These are phyloP conservation scores for Sinhomidia bicolor DNA, from an alignment of 2,888 invertebrate species.

Conservation along the genomic window DNA sequence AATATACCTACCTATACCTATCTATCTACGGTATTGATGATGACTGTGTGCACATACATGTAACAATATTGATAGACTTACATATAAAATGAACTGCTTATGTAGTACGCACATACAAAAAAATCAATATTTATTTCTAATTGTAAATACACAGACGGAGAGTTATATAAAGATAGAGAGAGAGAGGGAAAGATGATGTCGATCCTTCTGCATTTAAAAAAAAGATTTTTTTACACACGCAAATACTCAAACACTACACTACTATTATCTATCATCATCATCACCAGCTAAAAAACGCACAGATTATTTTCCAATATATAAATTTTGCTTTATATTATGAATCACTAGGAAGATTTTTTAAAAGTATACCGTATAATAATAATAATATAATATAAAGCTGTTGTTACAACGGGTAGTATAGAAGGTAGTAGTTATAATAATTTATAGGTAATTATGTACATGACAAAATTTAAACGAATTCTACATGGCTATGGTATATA, in stretches of 20 bases:
- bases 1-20: too few relatives aligned
- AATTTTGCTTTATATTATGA: neutral
- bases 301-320: too few relatives aligned
- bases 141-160: neutral
- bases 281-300: constrained; percentile 21
- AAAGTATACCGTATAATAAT: neutral
- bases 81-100: neutral
- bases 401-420: neutral
- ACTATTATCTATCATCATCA: neutral
- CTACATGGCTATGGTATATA: neutral
- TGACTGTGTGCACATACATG: constrained; percentile 8
- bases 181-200: neutral
- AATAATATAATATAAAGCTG: neutral
- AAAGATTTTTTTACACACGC: constrained; percentile 6
- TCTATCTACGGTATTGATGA: neutral
- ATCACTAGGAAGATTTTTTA: neutral
- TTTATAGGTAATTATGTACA: constrained; percentile 25
- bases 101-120: neutral
- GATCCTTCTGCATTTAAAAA: neutral
- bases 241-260: neutral
- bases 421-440: neutral
- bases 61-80: neutral
- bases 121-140: neutral
- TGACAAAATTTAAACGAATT: constrained; percentile 18
- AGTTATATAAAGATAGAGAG: neutral